Evolutionary conservation across 2,113 vertebrate species (phyloP).

Genomic region (Saimiri boliviensis): DNA sequence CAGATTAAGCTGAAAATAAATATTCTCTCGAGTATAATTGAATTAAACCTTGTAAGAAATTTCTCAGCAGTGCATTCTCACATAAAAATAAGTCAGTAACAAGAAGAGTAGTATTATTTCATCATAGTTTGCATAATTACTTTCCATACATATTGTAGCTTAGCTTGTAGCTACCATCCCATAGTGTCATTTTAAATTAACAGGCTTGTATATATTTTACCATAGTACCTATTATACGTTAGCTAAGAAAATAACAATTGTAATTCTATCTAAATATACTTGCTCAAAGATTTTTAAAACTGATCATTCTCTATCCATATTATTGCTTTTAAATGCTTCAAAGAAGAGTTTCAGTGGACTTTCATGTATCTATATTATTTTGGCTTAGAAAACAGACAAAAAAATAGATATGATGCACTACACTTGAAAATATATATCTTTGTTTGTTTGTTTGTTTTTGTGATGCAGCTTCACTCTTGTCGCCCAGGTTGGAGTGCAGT

Average conservation of each 20-base stretch:
- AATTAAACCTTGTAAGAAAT: neutral
- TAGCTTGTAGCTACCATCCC: neutral
- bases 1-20: neutral
- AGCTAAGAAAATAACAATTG: neutral
- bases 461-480: too few species aligned
- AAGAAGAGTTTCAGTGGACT: neutral
- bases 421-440: neutral
- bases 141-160: neutral
- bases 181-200: neutral
- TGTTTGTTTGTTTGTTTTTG: too few species aligned
- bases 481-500: too few species aligned
- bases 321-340: neutral
- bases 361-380: neutral
- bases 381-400: neutral
- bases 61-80: neutral
- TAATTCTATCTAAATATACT: neutral
- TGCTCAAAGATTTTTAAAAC: neutral
- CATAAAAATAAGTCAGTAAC: neutral
- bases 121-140: neutral
- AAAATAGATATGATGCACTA: neutral
- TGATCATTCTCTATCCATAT: neutral
- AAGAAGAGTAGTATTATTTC: neutral
- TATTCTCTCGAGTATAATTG: neutral
- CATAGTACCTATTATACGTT: neutral
- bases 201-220: neutral